Evolutionary conservation across 1,140 invertebrate species (phyloP), one percentile per base, ranked within the genome.

Genomic region (Drosophila trapezifrons): DNA sequence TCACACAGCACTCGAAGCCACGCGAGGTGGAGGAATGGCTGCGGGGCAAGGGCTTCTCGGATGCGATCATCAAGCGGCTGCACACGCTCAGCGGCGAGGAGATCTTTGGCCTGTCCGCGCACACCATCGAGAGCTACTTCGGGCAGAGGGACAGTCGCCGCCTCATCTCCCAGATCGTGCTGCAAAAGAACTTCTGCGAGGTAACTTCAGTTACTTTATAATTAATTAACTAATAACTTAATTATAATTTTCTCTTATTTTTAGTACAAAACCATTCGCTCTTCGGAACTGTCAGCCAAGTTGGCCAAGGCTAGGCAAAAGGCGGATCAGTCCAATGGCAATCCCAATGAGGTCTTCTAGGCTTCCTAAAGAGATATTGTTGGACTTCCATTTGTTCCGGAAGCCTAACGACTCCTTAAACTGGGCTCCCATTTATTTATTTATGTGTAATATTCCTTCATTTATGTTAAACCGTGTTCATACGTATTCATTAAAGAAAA

Each of bases 1-100:
- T 97, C 43, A 94, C 94, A 77, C 94, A 95, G 72, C 81, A 93
- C 43, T 96, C 95, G 0, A 93, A 92, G 22, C 92, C 94, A 1
- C 76, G 91, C 2, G 96, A 97, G 82, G 95, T 97, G 5, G 94
- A 95, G 70, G 92, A 94, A 27, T 98, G 96, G 96, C 92, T 97
- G 9, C 92, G 94, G 54, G 94, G 93, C 5, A 98, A 97, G 91
- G 95, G 95, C 37, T 98, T 97, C 92, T 94, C 94, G 42, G 92
- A 94, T 20, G 92, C 92, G 76, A 94, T 96, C 15, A 92, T 94
- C 49, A 94, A 94, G 52, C 94, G 95, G 59, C 93, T 96, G 18
- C 93, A 94, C 69, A 94, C 94, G 10, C 93, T 96, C 69, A 93
- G 93, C 38, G 97, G 96, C 0, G 92, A 94, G 58, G 94, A 96